These are phyloP conservation scores for Etia nguti DNA, from an alignment of 2,113 vertebrate species.

Conservation along the genomic window DNA sequence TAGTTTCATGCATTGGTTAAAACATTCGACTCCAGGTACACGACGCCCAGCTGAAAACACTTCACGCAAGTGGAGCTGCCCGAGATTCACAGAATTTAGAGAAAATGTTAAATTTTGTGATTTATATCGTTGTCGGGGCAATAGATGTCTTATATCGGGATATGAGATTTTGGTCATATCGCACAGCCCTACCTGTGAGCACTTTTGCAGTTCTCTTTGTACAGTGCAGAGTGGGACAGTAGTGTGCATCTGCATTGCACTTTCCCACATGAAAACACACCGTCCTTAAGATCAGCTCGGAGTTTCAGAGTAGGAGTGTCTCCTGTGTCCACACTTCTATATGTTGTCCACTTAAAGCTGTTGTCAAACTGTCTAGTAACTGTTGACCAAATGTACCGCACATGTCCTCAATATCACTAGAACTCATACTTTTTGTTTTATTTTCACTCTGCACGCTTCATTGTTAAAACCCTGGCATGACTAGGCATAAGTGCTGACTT, in stretches of 20 bases:
- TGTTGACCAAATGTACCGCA: not conserved
- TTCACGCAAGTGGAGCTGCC: too few relatives aligned
- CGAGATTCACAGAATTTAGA: too few relatives aligned
- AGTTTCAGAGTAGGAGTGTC: not conserved
- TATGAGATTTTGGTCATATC: too few relatives aligned
- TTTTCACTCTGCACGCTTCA: not conserved
- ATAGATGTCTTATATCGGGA: too few relatives aligned
- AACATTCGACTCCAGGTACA: too few relatives aligned
- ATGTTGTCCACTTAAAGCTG: not conserved
- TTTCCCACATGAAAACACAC: not conserved
- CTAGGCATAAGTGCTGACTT: too few relatives aligned
- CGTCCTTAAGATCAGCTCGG: not conserved
- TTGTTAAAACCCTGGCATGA: not conserved
- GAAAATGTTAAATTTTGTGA: too few relatives aligned
- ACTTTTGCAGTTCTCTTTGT: not conserved
- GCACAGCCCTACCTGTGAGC: too few relatives aligned
- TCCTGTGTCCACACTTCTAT: not conserved
- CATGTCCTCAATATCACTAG: not conserved
- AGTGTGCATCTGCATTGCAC: not conserved
- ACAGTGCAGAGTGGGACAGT: not conserved
- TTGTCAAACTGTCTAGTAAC: not conserved
- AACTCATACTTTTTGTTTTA: not conserved
- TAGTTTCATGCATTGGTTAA: too few relatives aligned
- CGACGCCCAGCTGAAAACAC: too few relatives aligned
- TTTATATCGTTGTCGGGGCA: too few relatives aligned